Evolutionary conservation across 1,140 invertebrate species (phyloP).

Genomic region (Gonatopus flavifemur): DNA sequence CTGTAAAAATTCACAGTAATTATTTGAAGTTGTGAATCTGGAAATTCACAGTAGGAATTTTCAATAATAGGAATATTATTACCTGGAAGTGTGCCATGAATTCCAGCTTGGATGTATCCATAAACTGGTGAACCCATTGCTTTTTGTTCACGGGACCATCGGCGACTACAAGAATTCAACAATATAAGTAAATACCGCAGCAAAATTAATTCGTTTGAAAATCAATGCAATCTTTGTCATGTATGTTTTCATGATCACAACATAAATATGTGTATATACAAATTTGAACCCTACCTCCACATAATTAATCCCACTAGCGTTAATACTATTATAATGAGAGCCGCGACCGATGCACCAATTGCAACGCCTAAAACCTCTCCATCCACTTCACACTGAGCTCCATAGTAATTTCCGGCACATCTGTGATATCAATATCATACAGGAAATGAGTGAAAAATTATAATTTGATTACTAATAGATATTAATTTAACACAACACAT

Average conservation of each 20-base stretch:
- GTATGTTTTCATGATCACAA: too few species aligned
- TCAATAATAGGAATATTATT: conserved; percentile 9
- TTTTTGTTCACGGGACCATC: conserved; percentile 86
- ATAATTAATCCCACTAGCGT: conserved; percentile 85
- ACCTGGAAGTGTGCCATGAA: conserved; percentile 52
- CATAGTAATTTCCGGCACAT: conserved; percentile 84
- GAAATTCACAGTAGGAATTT: too few species aligned
- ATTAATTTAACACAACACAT: too few species aligned
- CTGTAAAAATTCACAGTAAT: too few species aligned
- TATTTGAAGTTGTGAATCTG: too few species aligned
- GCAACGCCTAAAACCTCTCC: conserved; percentile 89
- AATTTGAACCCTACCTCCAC: conserved; percentile 71
- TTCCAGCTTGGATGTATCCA: conserved; percentile 76
- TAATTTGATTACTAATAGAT: too few species aligned
- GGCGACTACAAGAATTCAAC: conserved; percentile 70
- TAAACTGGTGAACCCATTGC: conserved; percentile 78
- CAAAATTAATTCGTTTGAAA: too few species aligned
- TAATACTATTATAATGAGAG: conserved; percentile 83
- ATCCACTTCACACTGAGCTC: conserved; percentile 84
- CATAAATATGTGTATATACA: background rate
- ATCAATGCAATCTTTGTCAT: too few species aligned
- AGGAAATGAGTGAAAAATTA: too few species aligned
- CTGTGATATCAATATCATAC: conserved; percentile 49
- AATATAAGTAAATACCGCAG: too few species aligned
- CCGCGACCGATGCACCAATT: conserved; percentile 83